Percentiles rank a stretch among this genome's conserved stretches.
Conservation (phyloP, 1,140 invertebrate genomes). For the Cydia pomonella region DNA sequence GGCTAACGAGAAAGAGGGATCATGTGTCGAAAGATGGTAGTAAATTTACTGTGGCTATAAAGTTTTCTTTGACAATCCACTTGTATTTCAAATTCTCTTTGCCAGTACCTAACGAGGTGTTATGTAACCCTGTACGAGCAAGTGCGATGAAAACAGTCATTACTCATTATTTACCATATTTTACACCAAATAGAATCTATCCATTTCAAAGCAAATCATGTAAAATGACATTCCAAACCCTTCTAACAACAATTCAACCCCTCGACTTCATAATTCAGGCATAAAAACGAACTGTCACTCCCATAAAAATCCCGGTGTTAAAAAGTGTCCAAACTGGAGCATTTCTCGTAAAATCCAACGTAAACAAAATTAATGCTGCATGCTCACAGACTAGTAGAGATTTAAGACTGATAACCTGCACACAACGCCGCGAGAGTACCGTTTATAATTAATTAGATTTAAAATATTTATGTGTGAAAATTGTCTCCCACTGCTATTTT, state of each 20-base stretch:
- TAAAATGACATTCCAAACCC: neutral
- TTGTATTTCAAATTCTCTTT: too few species aligned
- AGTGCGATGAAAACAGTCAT: neutral
- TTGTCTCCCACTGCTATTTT: too few species aligned
- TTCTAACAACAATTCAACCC: neutral
- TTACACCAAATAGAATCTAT: neutral
- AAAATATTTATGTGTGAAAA: too few species aligned
- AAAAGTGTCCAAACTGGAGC: slow-evolving; percentile 13
- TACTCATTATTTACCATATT: neutral
- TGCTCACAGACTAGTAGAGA: too few species aligned
- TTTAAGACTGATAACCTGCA: too few species aligned
- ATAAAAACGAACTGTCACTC: slow-evolving; percentile 7
- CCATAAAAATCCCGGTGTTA: neutral
- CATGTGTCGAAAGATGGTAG: too few species aligned
- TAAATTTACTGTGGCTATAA: too few species aligned
- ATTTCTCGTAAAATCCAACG: slow-evolving; percentile 38
- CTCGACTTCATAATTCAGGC: slow-evolving; percentile 1
- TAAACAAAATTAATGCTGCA: slow-evolving; percentile 41
- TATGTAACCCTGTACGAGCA: neutral
- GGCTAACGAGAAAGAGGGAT: too few species aligned
- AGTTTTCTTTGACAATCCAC: too few species aligned
- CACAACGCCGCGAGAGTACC: too few species aligned
- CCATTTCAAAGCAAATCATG: neutral
- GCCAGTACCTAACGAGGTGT: too few species aligned
- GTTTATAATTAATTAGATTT: too few species aligned